Evolutionary conservation across 2,888 invertebrate species (phyloP).

Genomic region (Pandemis heparana): DNA sequence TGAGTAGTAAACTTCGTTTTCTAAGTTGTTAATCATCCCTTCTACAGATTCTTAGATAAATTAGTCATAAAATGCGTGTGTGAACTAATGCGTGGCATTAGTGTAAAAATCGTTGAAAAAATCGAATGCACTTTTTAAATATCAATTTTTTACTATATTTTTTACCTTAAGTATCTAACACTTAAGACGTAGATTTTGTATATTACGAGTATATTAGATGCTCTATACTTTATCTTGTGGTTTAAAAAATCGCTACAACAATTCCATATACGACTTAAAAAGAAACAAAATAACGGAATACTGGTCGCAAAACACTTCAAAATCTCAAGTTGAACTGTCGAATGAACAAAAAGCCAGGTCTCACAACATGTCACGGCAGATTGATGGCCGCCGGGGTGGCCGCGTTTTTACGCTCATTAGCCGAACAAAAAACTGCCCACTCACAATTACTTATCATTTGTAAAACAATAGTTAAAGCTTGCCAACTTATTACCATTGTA

Average conservation of each 20-base stretch:
- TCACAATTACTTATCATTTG: conserved; percentile 19
- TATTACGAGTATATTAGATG: no score
- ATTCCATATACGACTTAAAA: no score
- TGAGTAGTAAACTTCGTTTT: conserved; percentile 5
- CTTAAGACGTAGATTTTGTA: no score
- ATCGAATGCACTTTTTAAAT: no score
- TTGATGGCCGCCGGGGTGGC: conserved; percentile 75
- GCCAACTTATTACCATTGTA: no score
- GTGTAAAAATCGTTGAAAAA: no score
- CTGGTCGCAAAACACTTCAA: background rate
- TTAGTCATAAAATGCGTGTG: conserved; percentile 8
- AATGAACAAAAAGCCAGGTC: conserved; percentile 18
- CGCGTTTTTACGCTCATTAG: conserved; percentile 77
- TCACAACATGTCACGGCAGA: conserved; percentile 71
- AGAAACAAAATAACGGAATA: conserved; percentile 1
- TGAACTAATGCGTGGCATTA: background rate
- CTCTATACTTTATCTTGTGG: no score
- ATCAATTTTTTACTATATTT: no score
- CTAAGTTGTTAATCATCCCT: background rate
- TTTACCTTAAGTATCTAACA: no score
- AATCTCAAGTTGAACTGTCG: conserved; percentile 1
- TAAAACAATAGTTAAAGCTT: conserved; percentile 16
- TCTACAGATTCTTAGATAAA: conserved; percentile 7
- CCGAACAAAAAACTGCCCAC: conserved; percentile 43
- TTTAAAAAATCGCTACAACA: no score